Evolutionary conservation across 2,113 vertebrate species (phyloP).

Genomic region (Tyto alba): DNA sequence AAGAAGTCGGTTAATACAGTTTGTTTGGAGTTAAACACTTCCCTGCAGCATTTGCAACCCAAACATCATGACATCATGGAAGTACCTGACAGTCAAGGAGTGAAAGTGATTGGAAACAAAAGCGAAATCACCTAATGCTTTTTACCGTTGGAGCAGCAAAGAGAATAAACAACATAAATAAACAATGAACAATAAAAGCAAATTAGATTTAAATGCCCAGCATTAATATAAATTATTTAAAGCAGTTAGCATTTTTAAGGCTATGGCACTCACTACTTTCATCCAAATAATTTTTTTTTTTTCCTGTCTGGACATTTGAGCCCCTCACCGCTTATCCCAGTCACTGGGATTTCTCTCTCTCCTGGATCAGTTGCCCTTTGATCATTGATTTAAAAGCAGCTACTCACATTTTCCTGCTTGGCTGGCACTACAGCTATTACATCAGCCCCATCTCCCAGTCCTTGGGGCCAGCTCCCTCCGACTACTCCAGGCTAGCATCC

Average conservation of each 20-base stretch:
- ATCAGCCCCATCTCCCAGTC: conserved; percentile 21
- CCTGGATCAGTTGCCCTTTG: not conserved
- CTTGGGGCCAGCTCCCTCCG: not conserved
- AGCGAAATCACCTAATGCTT: not conserved
- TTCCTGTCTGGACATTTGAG: not conserved
- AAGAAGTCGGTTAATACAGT: not conserved
- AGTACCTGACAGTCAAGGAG: conserved; percentile 26
- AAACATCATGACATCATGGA: conserved; percentile 23
- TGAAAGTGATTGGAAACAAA: not conserved
- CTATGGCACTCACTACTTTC: not conserved
- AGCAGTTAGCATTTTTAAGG: not conserved
- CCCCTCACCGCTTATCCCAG: accelerated
- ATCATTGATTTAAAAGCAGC: not conserved
- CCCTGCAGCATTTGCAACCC: conserved; percentile 27
- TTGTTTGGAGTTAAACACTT: conserved; percentile 37
- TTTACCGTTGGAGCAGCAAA: not conserved
- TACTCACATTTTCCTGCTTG: not conserved
- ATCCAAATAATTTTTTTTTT: not conserved
- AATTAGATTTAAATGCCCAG: not conserved
- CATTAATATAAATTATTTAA: not conserved
- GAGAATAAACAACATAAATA: not conserved
- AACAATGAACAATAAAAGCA: not conserved
- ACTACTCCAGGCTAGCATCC: not conserved
- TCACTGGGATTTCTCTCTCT: not conserved
- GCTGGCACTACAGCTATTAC: not conserved